Conservation (phyloP, 2,113 vertebrate species). For the Sus scrofa region T2T-Sscrofa CM000829.6:23524501-23525000, state of each 20-base stretch:
- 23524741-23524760: background rate
- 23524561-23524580: background rate
- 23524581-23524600: background rate
- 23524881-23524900: background rate
- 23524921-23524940: background rate
- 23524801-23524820: background rate
- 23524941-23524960: background rate
- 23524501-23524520: too few species aligned
- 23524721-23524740: too few species aligned
- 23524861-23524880: background rate
- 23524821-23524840: background rate
- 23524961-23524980: background rate
- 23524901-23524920: rapidly evolving
- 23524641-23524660: background rate
- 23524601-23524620: background rate
- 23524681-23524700: background rate
- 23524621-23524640: background rate
- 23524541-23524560: background rate
- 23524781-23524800: too few species aligned
- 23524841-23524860: too few species aligned
- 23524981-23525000: background rate
- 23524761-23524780: background rate
- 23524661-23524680: background rate
- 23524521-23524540: background rate
- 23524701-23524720: background rate